These are phyloP conservation scores for Amazonetta brasiliensis DNA, from an alignment of 2,797 vertebrate genomes.

Conservation along the genomic window DNA sequence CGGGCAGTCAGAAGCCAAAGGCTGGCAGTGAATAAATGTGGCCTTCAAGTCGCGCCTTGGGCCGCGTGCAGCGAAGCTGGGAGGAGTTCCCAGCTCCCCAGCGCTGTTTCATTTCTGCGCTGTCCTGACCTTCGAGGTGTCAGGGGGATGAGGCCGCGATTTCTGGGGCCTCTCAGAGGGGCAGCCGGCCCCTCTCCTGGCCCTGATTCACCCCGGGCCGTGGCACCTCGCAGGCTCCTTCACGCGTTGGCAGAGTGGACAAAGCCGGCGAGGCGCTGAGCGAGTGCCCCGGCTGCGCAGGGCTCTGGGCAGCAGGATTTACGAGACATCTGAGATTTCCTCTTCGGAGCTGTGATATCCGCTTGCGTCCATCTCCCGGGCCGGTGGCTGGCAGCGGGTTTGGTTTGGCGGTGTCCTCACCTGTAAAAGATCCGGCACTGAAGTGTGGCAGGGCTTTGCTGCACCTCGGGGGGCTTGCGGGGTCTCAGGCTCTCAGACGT, in stretches of 20 bases:
- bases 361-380: background rate
- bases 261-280: background rate
- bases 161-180: background rate
- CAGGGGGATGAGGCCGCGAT: background rate
- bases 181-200: background rate
- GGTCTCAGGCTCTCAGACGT: background rate
- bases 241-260: background rate
- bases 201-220: background rate
- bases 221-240: background rate
- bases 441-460: background rate
- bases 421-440: fast-evolving
- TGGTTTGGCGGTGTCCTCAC: background rate
- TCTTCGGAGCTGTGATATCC: background rate
- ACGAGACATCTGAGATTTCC: background rate
- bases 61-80: too few species aligned
- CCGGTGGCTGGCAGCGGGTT: background rate
- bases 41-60: background rate
- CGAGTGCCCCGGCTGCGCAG: background rate
- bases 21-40: background rate
- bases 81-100: background rate
- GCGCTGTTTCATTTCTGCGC: background rate
- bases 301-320: background rate
- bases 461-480: background rate
- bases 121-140: background rate
- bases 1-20: background rate